Conservation (phyloP, 2,888 invertebrate species). For the Hecatera dysodea region DNA sequence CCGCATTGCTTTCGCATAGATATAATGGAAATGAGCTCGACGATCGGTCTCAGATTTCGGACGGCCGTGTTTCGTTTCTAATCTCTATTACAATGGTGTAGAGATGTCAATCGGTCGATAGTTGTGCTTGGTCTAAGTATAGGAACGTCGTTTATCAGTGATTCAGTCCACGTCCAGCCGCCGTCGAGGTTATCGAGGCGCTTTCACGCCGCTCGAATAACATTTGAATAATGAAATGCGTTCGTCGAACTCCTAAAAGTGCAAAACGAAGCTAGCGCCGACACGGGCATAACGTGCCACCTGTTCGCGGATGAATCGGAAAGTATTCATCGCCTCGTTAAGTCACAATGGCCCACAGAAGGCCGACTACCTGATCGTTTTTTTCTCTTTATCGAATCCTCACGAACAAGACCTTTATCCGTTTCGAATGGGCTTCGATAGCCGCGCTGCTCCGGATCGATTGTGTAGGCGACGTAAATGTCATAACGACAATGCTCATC, state of each 20-base stretch:
- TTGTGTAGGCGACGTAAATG: slow-evolving; percentile 83
- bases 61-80: slow-evolving; percentile 68
- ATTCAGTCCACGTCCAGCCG: slow-evolving; percentile 82
- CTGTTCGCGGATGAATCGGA: slow-evolving; percentile 76
- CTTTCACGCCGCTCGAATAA: slow-evolving; percentile 88
- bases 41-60: slow-evolving; percentile 68
- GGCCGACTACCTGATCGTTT: slow-evolving; percentile 80
- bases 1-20: slow-evolving; percentile 77
- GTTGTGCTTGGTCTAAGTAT: slow-evolving; percentile 69
- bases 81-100: slow-evolving; percentile 72
- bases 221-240: slow-evolving; percentile 87
- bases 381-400: slow-evolving; percentile 67
- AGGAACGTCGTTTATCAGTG: slow-evolving; percentile 79
- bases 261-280: slow-evolving; percentile 79
- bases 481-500: slow-evolving; percentile 82
- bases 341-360: slow-evolving; percentile 82
- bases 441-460: slow-evolving; percentile 77
- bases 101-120: slow-evolving; percentile 71
- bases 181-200: slow-evolving; percentile 83
- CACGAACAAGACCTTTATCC: slow-evolving; percentile 69
- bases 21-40: slow-evolving; percentile 77
- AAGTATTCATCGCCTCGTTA: slow-evolving; percentile 85
- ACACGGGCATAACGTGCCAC: slow-evolving; percentile 76
- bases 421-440: slow-evolving; percentile 72
- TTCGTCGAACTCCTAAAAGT: slow-evolving; percentile 87